Base-by-base conservation (phyloP, 2,888 invertebrate genomes). In the Idaea aversata region DNA sequence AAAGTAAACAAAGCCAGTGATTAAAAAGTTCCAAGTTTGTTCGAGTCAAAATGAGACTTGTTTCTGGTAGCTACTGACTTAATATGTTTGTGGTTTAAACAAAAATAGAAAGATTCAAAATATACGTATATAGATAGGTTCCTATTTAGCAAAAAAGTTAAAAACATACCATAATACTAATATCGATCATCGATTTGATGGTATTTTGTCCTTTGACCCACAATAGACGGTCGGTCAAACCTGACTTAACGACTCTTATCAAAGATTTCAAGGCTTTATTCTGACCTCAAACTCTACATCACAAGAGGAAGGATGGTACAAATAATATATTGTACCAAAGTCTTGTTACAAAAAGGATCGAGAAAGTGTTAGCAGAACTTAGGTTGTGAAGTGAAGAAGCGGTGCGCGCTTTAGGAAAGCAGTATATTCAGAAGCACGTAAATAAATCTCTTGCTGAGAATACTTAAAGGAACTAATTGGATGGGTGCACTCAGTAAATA, bases 1-100 rank as follows among this genome's bases (percentile, higher is more conserved):
- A 65, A 71, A 70, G 68, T 62, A 72, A 76, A 76, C 70, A 70
- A 61, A 67, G 34, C 61, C 64, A 61, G 70, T 66, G 65, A 72
- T 73, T 71, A 68, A 68, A 67, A 70, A 67, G 63, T 70, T 67
- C 67, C 4, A 65, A 70, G 63, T 69, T 68, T 65, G 59, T 61
- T 62, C 57, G 67, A 69, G 62, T 63, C 66, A 62, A 77, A 72
- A 71, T 70, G 60, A 71, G 64, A 70, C 59, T 67, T 7, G 63
- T 67, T 72, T 35, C 38, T 67, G 67, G 58, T 69, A 69, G 59
- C 63, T 72, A 65, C 68, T 65, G 64, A 75, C 65, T 72, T 71
- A 70, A 72, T 72, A 66, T 63, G 36, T 66, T 58, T 34, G 66
- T 65, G 68, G 70, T 69, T 65, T 64, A 57, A 61, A 57, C 59